These are phyloP conservation scores for Etheostoma nigrum DNA, from an alignment of 2,797 vertebrate species.

Conservation along the genomic window DNA sequence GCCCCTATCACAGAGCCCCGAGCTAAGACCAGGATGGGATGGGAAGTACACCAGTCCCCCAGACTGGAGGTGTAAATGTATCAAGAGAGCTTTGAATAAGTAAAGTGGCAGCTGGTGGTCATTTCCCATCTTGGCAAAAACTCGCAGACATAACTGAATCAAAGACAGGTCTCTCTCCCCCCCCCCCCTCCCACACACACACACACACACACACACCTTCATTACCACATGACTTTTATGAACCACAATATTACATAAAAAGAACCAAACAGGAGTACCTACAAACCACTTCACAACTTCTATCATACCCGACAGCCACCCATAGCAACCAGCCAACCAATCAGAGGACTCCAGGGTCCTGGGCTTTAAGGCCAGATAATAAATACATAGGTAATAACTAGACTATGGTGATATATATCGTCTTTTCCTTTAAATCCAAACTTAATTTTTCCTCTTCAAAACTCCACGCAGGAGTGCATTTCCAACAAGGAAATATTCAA, in stretches of 20 bases:
- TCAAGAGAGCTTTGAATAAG: neutral
- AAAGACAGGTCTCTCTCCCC: constrained; percentile 24
- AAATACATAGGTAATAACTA: constrained; percentile 52
- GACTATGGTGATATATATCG: constrained; percentile 1
- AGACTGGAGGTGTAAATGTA: neutral
- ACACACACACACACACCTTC: constrained; percentile 43
- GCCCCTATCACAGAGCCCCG: constrained; percentile 29
- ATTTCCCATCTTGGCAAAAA: constrained; percentile 40
- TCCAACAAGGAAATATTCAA: constrained; percentile 4
- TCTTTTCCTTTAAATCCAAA: constrained; percentile 10
- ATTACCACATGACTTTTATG: constrained; percentile 49
- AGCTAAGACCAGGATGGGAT: constrained; percentile 43
- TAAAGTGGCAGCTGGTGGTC: constrained; percentile 35
- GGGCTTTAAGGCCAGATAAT: constrained; percentile 45
- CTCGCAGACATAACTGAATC: constrained; percentile 36
- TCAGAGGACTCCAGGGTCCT: constrained; percentile 29
- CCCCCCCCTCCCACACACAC: neutral
- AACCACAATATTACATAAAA: constrained; percentile 50
- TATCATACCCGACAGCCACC: constrained; percentile 29
- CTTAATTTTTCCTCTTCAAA: constrained; percentile 4
- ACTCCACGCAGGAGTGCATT: neutral
- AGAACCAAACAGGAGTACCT: constrained; percentile 7
- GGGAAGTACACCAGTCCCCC: constrained; percentile 32
- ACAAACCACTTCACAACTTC: constrained; percentile 26
- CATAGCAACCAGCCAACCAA: constrained; percentile 37